These are phyloP conservation scores for Anguilla pacifica DNA, from an alignment of 2,797 vertebrate species.

Conservation along the genomic window DNA sequence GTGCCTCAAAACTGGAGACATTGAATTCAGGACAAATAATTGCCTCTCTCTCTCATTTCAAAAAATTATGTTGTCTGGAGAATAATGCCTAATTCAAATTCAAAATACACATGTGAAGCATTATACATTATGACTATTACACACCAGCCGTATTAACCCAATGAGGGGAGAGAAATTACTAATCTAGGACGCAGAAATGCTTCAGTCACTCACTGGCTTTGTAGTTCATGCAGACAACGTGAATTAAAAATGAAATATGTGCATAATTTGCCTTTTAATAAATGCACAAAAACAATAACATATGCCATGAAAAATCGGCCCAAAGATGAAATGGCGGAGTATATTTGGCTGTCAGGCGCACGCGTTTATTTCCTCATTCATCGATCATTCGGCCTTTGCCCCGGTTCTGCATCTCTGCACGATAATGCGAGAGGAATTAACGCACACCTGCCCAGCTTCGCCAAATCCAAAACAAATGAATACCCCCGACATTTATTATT, in stretches of 20 bases:
- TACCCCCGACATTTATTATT: too few species aligned
- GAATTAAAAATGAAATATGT: background rate
- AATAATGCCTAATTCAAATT: background rate
- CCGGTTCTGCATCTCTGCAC: background rate
- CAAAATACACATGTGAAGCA: background rate
- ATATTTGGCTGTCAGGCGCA: background rate
- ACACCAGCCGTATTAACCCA: background rate
- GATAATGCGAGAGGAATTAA: background rate
- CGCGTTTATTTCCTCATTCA: background rate
- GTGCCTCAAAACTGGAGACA: background rate
- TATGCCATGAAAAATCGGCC: background rate
- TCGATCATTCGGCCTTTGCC: background rate
- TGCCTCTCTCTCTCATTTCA: background rate
- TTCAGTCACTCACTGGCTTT: background rate
- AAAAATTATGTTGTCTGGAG: background rate
- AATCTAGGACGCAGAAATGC: background rate
- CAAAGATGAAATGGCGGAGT: background rate
- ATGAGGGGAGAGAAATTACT: background rate
- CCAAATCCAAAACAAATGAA: background rate
- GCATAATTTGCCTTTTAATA: constrained; percentile 6
- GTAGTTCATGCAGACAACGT: background rate
- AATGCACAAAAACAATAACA: background rate
- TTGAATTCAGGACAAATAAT: background rate
- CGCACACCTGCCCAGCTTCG: background rate
- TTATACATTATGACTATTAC: background rate